These are phyloP conservation scores for Aphaenogaster floridana DNA, from an alignment of 1,140 invertebrate genomes.

Conservation along the genomic window DNA sequence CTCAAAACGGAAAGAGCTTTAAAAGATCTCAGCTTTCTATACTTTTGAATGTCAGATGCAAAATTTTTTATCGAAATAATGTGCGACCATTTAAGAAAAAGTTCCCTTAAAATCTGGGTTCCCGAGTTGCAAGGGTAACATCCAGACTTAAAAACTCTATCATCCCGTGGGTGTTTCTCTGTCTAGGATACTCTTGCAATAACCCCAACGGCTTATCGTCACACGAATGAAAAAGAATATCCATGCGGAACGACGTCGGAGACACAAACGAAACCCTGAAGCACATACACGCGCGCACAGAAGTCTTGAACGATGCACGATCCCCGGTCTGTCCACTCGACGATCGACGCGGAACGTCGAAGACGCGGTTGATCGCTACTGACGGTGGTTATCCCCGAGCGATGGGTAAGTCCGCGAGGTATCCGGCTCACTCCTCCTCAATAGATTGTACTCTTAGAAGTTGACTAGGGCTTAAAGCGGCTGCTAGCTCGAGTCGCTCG, in stretches of 20 bases:
- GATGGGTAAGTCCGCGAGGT: conserved; percentile 64
- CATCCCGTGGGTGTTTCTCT: neutral
- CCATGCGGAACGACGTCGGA: conserved; percentile 18
- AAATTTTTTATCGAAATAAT: neutral
- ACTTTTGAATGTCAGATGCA: conserved; percentile 10
- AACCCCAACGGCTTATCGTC: neutral
- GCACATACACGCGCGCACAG: conserved; percentile 46
- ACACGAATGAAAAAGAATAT: neutral
- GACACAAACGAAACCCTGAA: conserved; percentile 39
- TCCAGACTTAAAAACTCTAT: conserved; percentile 1
- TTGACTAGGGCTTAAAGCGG: conserved; percentile 80
- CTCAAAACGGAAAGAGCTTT: neutral
- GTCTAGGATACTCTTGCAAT: conserved; percentile 9
- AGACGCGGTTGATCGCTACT: conserved; percentile 13
- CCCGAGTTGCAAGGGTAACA: neutral
- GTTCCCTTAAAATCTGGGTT: conserved; percentile 20
- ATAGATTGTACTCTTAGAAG: conserved; percentile 80
- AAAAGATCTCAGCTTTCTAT: neutral
- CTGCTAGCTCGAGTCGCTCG: conserved; percentile 86
- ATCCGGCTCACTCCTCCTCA: conserved; percentile 79
- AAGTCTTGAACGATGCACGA: conserved; percentile 42
- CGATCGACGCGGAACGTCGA: neutral
- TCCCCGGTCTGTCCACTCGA: conserved; percentile 40
- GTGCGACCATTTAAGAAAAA: neutral
- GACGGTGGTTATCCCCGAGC: conserved; percentile 35